A percentile compares a stretch with the other conserved stretches of the same genome.
Evolutionary conservation across 1,140 invertebrate species (phyloP).

Genomic region (Leptonema lineaticorne): DNA sequence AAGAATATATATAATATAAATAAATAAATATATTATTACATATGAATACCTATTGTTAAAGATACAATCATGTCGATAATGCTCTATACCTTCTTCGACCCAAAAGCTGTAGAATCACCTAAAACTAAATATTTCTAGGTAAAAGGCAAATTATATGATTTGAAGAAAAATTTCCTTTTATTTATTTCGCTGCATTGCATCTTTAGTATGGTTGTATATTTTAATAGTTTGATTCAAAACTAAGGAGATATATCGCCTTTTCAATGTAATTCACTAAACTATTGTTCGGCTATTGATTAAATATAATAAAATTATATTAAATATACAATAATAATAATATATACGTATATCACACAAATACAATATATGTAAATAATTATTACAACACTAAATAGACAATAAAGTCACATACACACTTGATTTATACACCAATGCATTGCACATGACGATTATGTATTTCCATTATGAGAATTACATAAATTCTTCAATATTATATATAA

Average conservation of each 20-base stretch:
- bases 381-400: too few relatives aligned
- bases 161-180: neutral
- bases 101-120: conserved; percentile 40
- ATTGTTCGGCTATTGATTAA: neutral
- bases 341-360: conserved; percentile 2
- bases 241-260: neutral
- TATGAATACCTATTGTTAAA: conserved; percentile 39
- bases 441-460: too few relatives aligned
- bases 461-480: too few relatives aligned
- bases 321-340: neutral
- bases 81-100: conserved; percentile 39
- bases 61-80: conserved; percentile 36
- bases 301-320: neutral
- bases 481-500: neutral
- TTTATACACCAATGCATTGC: too few relatives aligned
- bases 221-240: neutral
- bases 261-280: neutral
- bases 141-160: conserved; percentile 31
- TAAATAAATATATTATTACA: conserved; percentile 31
- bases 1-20: conserved; percentile 34
- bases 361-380: too few relatives aligned
- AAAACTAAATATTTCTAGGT: conserved; percentile 40
- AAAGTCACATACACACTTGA: too few relatives aligned
- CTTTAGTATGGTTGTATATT: neutral
- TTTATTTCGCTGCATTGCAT: neutral